Percentiles rank a stretch among this genome's conserved stretches.
phyloP scores from a whole-genome alignment of 2,888 invertebrate genomes.

The Tanypteryx hageni region DNA sequence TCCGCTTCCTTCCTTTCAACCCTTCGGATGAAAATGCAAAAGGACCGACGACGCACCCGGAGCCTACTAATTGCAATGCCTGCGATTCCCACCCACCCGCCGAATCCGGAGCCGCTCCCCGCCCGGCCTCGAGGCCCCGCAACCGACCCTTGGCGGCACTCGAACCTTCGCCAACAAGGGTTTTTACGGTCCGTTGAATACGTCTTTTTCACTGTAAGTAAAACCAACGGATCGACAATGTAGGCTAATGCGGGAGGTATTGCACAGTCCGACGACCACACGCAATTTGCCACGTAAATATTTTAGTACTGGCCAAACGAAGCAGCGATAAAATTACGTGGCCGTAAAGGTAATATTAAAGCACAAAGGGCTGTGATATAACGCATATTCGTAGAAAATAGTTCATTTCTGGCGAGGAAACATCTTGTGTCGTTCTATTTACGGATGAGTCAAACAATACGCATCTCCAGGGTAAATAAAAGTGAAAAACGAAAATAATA shows the following conservation, averaged over 20 bases:
- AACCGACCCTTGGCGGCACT: not conserved
- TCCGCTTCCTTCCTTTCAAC: not conserved
- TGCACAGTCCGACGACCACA: not conserved
- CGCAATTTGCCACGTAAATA: not conserved
- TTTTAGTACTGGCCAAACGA: not conserved
- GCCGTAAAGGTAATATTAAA: no score
- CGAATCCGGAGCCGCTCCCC: not conserved
- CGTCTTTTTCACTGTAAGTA: not conserved
- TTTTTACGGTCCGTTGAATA: not conserved
- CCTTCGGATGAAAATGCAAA: not conserved
- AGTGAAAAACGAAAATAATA: no score
- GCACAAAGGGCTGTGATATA: no score
- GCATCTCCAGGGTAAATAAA: no score
- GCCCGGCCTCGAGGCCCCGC: not conserved
- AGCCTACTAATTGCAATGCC: slow-evolving; percentile 2
- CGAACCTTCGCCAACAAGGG: slow-evolving; percentile 1
- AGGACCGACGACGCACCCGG: not conserved
- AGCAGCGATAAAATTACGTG: no score
- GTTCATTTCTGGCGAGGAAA: no score
- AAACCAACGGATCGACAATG: not conserved
- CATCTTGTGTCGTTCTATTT: no score
- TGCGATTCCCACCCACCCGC: no score
- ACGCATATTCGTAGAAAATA: no score
- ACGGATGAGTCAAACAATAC: no score
- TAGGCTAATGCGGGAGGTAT: not conserved